phyloP scores from a whole-genome alignment of 2,113 vertebrate species.

The Halichoerus grypus region DNA sequence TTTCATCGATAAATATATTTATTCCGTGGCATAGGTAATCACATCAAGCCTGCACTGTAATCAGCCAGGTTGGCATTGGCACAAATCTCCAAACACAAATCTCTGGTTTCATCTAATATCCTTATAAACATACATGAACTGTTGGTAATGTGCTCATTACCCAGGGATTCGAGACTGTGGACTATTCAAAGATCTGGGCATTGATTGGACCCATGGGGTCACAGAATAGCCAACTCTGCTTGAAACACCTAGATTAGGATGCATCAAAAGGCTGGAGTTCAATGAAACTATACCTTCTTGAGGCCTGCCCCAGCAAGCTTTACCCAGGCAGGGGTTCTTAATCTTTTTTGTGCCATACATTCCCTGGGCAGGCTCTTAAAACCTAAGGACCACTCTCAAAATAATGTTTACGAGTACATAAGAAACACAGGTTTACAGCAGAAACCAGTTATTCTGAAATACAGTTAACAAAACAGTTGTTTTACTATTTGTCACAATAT shows the following conservation, averaged over 20 bases:
- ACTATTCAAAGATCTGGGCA: slow-evolving; percentile 28
- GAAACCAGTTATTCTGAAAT: slow-evolving; percentile 50
- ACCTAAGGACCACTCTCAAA: not conserved
- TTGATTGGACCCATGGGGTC: not conserved
- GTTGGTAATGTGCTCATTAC: slow-evolving; percentile 36
- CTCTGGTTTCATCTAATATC: slow-evolving; percentile 55
- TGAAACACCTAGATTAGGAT: slow-evolving; percentile 31
- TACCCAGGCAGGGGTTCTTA: not conserved
- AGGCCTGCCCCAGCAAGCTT: not conserved
- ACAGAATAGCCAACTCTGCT: not conserved
- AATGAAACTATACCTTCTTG: not conserved
- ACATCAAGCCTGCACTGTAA: slow-evolving; percentile 27
- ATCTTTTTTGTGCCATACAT: not conserved
- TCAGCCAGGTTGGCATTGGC: not conserved
- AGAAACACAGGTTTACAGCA: slow-evolving; percentile 16
- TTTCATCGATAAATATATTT: slow-evolving; percentile 49
- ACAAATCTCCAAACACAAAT: slow-evolving; percentile 47
- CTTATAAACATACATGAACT: slow-evolving; percentile 63
- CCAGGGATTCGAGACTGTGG: slow-evolving; percentile 61
- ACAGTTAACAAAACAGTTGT: slow-evolving; percentile 1
- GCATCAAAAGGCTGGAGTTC: not conserved
- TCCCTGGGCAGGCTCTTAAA: not conserved
- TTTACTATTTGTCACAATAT: slow-evolving; percentile 6
- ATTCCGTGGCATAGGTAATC: not conserved
- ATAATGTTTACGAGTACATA: not conserved